phyloP scores from a whole-genome alignment of 2,113 vertebrate species.

The Vicugna pacos region DNA sequence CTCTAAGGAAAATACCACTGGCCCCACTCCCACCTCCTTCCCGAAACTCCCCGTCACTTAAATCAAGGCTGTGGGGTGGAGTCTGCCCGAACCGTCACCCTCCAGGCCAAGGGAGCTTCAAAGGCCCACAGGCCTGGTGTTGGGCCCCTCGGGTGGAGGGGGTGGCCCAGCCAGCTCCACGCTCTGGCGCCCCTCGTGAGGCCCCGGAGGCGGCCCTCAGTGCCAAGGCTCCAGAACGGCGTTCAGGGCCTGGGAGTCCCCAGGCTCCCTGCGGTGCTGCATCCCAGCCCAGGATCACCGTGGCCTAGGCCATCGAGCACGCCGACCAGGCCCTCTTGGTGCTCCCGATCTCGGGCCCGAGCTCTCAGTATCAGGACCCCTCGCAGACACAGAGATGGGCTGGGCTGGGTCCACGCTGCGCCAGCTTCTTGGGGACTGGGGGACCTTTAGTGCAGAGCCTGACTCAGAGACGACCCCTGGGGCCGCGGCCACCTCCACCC shows the following conservation, averaged over 20 bases:
- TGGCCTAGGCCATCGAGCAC: not conserved
- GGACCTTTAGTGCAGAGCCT: no score
- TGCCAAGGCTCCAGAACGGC: no score
- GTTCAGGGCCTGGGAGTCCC: no score
- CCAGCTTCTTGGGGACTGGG: not conserved
- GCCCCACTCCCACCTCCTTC: constrained; percentile 34
- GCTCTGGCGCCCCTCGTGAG: not conserved
- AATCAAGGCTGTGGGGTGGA: constrained; percentile 64
- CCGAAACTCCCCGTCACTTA: constrained; percentile 64
- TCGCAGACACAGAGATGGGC: not conserved
- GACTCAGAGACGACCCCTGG: not conserved
- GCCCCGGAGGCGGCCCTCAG: not conserved
- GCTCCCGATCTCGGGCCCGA: not conserved
- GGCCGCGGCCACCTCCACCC: not conserved
- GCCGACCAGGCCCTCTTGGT: accelerated
- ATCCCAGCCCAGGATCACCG: accelerated
- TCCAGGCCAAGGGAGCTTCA: not conserved
- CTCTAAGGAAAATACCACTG: constrained; percentile 70
- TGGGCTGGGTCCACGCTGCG: not conserved
- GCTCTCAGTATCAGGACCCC: no score
- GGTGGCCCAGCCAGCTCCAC: not conserved
- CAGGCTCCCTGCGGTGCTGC: not conserved
- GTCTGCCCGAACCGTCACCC: constrained; percentile 46
- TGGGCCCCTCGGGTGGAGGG: not conserved
- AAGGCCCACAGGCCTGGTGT: not conserved